Percentiles rank a stretch among this genome's conserved stretches.
Evolutionary conservation across 2,113 vertebrate genomes (phyloP).

Genomic region (Anolis sagrei): DNA sequence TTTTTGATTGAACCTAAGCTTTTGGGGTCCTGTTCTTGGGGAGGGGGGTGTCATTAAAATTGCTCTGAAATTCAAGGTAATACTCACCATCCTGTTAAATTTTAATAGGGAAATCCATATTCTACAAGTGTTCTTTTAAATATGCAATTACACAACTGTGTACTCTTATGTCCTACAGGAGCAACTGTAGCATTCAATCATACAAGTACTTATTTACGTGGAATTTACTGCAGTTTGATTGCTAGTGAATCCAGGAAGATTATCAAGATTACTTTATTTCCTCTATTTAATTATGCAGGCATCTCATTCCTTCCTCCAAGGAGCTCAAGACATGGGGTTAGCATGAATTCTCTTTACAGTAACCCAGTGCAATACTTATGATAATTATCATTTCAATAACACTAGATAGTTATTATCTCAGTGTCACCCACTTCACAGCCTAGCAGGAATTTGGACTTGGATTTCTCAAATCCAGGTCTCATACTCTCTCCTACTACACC

Average conservation of each 20-base stretch:
- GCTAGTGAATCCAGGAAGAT: background rate
- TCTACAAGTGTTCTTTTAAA: background rate
- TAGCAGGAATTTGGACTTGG: background rate
- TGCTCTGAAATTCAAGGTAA: background rate
- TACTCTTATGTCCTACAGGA: background rate
- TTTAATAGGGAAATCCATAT: background rate
- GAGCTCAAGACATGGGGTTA: background rate
- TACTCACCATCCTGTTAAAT: background rate
- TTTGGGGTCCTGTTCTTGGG: background rate
- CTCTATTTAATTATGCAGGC: background rate
- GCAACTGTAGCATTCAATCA: accelerated
- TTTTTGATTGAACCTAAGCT: background rate
- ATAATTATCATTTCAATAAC: background rate
- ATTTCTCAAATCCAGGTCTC: background rate
- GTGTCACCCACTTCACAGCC: no score
- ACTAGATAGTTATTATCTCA: background rate
- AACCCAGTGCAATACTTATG: background rate
- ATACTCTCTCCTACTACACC: background rate
- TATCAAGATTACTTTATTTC: background rate
- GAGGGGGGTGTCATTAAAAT: background rate
- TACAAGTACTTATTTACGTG: slow-evolving; percentile 9
- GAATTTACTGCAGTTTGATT: background rate
- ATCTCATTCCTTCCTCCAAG: background rate
- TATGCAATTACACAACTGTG: background rate
- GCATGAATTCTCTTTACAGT: background rate